Conservation (phyloP, 2,113 vertebrate genomes). For the Vimba vimba region DNA sequence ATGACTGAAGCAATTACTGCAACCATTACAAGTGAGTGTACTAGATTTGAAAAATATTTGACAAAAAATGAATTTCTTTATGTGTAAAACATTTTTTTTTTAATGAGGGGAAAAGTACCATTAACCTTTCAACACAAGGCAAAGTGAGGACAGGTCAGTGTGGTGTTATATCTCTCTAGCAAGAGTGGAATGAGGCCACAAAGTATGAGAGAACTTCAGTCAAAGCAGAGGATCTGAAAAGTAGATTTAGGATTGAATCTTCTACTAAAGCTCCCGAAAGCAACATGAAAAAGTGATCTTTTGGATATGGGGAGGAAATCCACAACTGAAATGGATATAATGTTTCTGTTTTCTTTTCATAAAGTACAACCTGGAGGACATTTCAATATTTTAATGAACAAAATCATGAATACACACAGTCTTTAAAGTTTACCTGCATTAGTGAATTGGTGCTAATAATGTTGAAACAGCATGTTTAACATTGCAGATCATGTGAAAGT, state of each 20-base stretch:
- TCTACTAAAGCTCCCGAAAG: constrained; percentile 38
- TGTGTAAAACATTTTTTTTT: no score
- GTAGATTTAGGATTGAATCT: constrained; percentile 6
- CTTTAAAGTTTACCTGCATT: neutral
- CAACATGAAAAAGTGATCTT: constrained; percentile 44
- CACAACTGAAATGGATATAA: constrained; percentile 36
- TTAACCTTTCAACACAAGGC: neutral
- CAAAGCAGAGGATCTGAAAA: constrained; percentile 6
- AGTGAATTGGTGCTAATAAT: neutral
- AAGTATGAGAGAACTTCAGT: neutral
- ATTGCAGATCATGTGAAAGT: neutral
- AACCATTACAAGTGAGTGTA: neutral
- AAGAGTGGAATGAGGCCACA: neutral
- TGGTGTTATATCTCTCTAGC: neutral
- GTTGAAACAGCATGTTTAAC: neutral
- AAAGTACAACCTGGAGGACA: constrained; percentile 36
- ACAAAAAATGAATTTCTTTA: no score
- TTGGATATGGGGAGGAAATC: constrained; percentile 31
- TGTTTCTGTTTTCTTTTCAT: constrained; percentile 55
- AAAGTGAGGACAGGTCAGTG: neutral
- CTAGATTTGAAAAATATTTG: neutral
- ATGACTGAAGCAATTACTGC: neutral
- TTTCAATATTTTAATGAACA: constrained; percentile 18
- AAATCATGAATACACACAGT: neutral
- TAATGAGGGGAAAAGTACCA: neutral